Base-by-base conservation (phyloP, 2,888 invertebrate species). In the Drosophila neoperkinsi region DNA sequence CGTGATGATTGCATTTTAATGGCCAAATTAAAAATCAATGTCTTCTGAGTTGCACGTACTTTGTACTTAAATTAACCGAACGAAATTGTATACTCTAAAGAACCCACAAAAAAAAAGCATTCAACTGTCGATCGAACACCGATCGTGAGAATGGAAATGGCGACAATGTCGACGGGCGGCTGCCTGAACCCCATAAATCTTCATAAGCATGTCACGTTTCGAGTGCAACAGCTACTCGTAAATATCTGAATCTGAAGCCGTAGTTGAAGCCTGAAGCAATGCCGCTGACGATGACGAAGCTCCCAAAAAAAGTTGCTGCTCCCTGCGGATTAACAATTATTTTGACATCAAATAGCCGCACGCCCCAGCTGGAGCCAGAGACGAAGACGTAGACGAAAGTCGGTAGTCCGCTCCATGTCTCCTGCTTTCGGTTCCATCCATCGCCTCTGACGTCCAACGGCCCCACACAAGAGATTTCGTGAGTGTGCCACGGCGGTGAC, bases 201-300 rank as follows among this genome's bases (percentile, higher is more conserved):
- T 91, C 91, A 92, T 90, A 92, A 92, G 89, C 91, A 90, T 91
- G 92, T 92, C 92, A 92, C 92, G 92, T 92, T 92, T 91, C 86
- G 81, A 91, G 90, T 91, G 88, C 92, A 91, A 90, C 90, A 86
- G 87, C 89, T 79, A 88, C 87, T 88, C 88, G 90, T 91, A 91
- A 92, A 91, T 92, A 89, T 88, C 77, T 82, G 77, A 60, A 58
- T 58, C 67, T 63, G 58, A 70, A 51, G 66, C 30, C 52, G 74
- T 46, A 61, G 64, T 51, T 56, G 49, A 66, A 30, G 65, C 28
- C 30, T n/a, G n/a, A 55, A n/a, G 50, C 59, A 46, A 66, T 64
- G 58, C 46, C 43, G 56, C 25, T 46, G 68, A 30, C 55, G 75
- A 80, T 84, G 82, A 82, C 75, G 74, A 76, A 77, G 79, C 74